Base-by-base conservation (phyloP, 2,797 vertebrate species). In the Bufotes viridis region DNA sequence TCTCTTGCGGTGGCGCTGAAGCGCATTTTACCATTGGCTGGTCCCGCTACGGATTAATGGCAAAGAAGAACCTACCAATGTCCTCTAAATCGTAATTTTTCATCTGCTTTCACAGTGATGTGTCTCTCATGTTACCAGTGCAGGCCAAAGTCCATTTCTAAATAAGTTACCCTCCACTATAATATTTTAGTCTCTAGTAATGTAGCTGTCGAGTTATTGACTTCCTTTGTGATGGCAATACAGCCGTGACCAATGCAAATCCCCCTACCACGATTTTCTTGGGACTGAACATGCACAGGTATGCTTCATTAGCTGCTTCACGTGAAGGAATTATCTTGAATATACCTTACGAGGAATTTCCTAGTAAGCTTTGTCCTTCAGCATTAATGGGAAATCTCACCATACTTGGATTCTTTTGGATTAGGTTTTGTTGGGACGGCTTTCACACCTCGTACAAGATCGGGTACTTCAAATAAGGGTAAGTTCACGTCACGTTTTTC, bases 231-330 rank as follows among this genome's bases (percentile, higher is more conserved):
- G 76, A 69, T 26, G 63, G 49, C 63, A 60, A n/a, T 72, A 58
- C 60, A 60, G 34, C n/a, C 4, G 18, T 42, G 26, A 57, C 42
- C 26, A 72, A 87, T 70, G 26, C 81, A 24, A 29, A 72, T 69
- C 14, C 53, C 61, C 74, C 74, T 13, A 15, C 17, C 29, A 20
- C 70, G 65, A 87, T 65, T 87, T 65, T 55, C 29, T 34, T 49
- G 22, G 63, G 57, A 81, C 53, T 67, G 8, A 29, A 14, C 29
- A 61, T 72, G 42, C 65, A 55, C 63, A 87, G 60, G 17, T 22
- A 86, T 70, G 75, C 24, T 60, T 87, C 76, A 87, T 87, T 86
- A 86, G 65, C 84, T 65, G 49, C 74, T 34, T 34, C n/a, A n/a
- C n/a, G n/a, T n/a, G n/a, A n/a, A n/a, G 49, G 57, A 67, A 86